phyloP scores from a whole-genome alignment of 2,797 vertebrate genomes.

The Cossypha polioptera region DNA sequence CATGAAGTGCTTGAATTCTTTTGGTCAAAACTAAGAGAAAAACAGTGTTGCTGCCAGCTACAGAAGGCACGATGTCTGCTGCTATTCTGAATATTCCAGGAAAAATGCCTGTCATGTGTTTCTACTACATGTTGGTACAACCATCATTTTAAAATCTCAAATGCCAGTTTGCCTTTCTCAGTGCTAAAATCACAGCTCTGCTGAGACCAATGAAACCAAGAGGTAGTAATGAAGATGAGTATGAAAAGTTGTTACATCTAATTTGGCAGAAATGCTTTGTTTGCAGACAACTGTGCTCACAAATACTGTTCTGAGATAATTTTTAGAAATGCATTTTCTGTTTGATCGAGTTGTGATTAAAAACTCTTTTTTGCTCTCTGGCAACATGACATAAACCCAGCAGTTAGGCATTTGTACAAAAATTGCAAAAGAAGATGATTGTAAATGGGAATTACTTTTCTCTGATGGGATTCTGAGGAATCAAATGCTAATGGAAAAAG shows the following conservation, averaged over 20 bases:
- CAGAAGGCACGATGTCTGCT: neutral
- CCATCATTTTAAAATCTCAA: neutral
- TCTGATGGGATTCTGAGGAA: neutral
- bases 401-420: neutral
- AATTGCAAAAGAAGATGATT: neutral
- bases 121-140: neutral
- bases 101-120: neutral
- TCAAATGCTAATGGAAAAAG: neutral
- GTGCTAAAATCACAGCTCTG: neutral
- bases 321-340: neutral
- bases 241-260: neutral
- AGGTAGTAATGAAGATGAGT: neutral
- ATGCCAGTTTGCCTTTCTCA: neutral
- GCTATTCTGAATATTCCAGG: neutral
- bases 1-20: slow-evolving; percentile 14
- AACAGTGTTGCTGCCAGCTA: neutral
- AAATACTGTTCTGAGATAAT: neutral
- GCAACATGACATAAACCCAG: neutral
- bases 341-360: neutral
- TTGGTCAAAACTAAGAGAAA: slow-evolving; percentile 12
- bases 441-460: neutral
- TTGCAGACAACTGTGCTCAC: neutral
- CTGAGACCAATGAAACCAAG: neutral
- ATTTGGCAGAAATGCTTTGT: neutral
- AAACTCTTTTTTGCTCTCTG: neutral